Evolutionary conservation across 1,140 invertebrate species (phyloP), one percentile per base, ranked within the genome.

Genomic region (Heliconius melpomene): DNA sequence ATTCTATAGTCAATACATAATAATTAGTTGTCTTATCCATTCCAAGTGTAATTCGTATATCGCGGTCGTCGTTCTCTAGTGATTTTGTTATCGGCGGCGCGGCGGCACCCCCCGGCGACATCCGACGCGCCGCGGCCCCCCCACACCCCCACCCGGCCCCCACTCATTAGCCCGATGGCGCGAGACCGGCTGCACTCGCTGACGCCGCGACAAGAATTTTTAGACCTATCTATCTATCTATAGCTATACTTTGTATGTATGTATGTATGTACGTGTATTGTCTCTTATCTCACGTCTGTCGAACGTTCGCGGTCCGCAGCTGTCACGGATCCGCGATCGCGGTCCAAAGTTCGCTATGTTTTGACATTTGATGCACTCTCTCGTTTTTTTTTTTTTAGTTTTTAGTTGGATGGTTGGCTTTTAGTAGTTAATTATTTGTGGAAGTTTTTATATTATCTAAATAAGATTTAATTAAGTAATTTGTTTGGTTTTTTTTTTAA

Each of bases 51-150:
- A 84, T 85, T 79, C 71, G 72, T 72, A 73, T 78, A 78, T 91
- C 83, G 78, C 54, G 36, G 80, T 81, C 81, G 85, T 85, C 88
- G 85, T 90, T 91, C 88, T 93, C 90, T 90, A 92, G 91, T 91
- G 92, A 94, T 94, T 93, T 93, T 92, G 93, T 94, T 94, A 94
- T 94, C 90, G 91, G 90, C 91, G 88, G 86, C 90, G 88, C 85
- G 87, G 87, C 87, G 90, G 91, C 90, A 89, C 91, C 92, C 92
- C 88, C 91, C 90, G 88, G 91, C 92, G 91, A 93, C 91, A 93
- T 94, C 92, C 92, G 91, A 92, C 91, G 91, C 92, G 92, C 92
- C 89, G 84, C 85, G 75, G 85, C 83, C 89, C 86, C 57, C 77
- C 46, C 89, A 82, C 85, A 74, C 85, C 83, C 89, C 86, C 57